Evolutionary conservation across 2,888 invertebrate genomes (phyloP), one percentile per base, ranked within the genome.

Genomic region (Xanthostigma xanthostigma): DNA sequence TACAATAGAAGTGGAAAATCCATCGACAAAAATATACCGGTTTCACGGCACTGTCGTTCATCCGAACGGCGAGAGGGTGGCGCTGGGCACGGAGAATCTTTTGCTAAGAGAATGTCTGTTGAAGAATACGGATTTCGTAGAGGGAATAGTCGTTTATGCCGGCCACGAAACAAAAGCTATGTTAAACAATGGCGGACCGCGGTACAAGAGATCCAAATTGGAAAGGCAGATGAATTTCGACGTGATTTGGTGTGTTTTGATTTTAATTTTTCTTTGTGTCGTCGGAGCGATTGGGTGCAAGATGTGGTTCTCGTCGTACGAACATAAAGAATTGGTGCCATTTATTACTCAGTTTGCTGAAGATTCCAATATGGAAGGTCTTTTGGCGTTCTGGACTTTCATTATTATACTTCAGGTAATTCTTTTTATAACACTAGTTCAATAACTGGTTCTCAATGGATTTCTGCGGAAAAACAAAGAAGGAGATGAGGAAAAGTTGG

Each of bases 141-240:
- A 96, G 66, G 97, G 96, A 49, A 85, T 97, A 62, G 93, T 96
- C 44, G 87, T 97, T 47, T 97, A 97, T 73, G 93, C 92, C 55
- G 90, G 96, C 50, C 92, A 92, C 66, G 96, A 97, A 72, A 95
- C 95, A 12, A 97, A 97, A 70, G 91, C 95, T 13, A 91, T 96
- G 91, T 76, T 96, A 53, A 97, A 96, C 69, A 96, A 95, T 67
- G 90, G 92, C 55, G 92, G 94, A 41, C 94, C 94, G 50, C 78
- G 94, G 56, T 91, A 87, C 69, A 96, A 94, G 70, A 79, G 93
- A 58, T 94, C 94, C 48, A 82, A 84, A 54, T 72, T 97, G 58
- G 96, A 97, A 68, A 79, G 83, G 54, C 83, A 86, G 67, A 94
- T 97, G 85, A 97, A 97, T 70, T 80, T 85, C 57, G 94, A 95